Evolutionary conservation across 2,113 vertebrate genomes (phyloP), one percentile per base, ranked within the genome.

Genomic region (Tychaedon coryphoeus): DNA sequence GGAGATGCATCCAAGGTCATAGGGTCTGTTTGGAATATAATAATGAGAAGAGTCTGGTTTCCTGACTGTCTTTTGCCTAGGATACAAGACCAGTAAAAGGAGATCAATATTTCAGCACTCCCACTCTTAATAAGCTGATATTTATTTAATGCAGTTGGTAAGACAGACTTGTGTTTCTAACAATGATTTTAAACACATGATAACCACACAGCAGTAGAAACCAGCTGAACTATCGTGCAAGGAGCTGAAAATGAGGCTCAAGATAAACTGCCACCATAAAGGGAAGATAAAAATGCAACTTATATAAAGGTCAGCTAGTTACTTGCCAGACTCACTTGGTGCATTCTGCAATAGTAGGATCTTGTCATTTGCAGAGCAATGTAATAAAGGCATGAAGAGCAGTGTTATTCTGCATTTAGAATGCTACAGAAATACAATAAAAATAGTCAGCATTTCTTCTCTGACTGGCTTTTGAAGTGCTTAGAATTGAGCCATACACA

Each of bases 121-220:
- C 34, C 69, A 57, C 61, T 92, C 40, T 88, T 95, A 95, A 67
- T 82, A 84, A 91, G 54, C 77, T 67, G 62, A 50, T 72, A 15
- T 79, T 94, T 95, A 72, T 87, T 93, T 94, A 87, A 71, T 92
- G 73, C 61, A 57, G 6, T 69, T 90, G 86, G 86, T 86, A 86
- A 29, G 65, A 48, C 31, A 87, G 74, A 83, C 57, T 73, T 86
- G 24, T 62, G 79, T 86, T 96, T 79, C 42, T 93, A 97, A 88
- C 81, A 96, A 92, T 94, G 93, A 85, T 92, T 96, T 94, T 97
- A 97, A 88, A 50, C 29, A 23, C 51, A 34, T 91, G 95, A 94
- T 95, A 87, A 96, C 64, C 58, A 77, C 90, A 76, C 50, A 95
- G 50, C 2, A 18, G 18, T 58, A 72, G 57, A 74, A 92, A 87